phyloP scores from a whole-genome alignment of 1,140 invertebrate genomes.

The Coptotermes formosanus region DNA sequence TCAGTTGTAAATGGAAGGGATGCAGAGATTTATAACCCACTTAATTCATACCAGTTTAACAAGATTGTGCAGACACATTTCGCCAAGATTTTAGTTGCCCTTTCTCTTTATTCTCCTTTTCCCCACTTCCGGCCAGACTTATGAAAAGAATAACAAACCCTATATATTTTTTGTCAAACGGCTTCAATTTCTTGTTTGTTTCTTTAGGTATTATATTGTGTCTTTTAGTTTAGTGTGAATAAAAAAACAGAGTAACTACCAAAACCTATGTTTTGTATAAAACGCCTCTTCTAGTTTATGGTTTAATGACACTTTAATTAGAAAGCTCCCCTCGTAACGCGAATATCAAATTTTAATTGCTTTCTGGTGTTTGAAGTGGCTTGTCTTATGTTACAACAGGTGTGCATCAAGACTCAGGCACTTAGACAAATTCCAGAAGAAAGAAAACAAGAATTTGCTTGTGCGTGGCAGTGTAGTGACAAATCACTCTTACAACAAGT shows the following conservation, averaged over 20 bases:
- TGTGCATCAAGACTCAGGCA: not conserved
- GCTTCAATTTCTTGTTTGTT: not conserved
- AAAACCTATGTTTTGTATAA: not conserved
- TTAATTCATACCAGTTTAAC: constrained; percentile 1
- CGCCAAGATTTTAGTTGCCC: constrained; percentile 3
- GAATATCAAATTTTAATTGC: constrained; percentile 3
- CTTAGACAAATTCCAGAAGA: not conserved
- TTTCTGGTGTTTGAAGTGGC: not conserved
- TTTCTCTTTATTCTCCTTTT: not conserved
- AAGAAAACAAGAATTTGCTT: not conserved
- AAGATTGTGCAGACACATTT: not conserved
- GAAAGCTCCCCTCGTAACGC: not conserved
- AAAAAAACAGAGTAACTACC: not conserved
- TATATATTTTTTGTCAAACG: not conserved
- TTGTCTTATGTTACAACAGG: not conserved
- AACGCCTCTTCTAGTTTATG: not conserved
- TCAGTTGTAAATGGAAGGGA: not conserved
- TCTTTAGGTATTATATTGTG: not conserved
- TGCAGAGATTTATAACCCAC: not conserved
- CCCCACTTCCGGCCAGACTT: not conserved
- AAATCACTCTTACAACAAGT: not conserved
- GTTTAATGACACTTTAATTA: not conserved
- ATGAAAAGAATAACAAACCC: not conserved
- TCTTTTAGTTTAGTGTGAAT: no score
- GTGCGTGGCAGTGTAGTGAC: not conserved